A percentile compares a stretch with the other conserved stretches of the same genome.
Conservation (phyloP, 35 echinoderm and acorn worm species). For the Diadema setosum region DNA sequence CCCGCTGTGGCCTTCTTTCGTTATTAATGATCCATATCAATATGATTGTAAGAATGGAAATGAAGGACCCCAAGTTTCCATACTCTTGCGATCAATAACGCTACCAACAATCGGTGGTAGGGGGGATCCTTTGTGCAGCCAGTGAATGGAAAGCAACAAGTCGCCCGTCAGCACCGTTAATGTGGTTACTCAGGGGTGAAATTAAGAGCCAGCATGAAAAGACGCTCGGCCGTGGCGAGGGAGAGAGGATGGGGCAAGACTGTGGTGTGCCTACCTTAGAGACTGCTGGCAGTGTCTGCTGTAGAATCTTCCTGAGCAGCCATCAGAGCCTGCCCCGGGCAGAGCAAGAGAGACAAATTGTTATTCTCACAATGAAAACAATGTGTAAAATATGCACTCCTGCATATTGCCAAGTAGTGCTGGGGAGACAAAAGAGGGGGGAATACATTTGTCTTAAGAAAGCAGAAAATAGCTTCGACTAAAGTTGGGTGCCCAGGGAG, state of each 20-base stretch:
- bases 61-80: not conserved
- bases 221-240: not conserved
- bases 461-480: no score
- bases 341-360: no score
- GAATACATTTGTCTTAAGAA: no score
- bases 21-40: constrained; percentile 18
- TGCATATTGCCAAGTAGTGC: no score
- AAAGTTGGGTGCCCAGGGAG: no score
- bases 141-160: not conserved
- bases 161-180: not conserved
- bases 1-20: constrained; percentile 4
- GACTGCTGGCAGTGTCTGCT: not conserved
- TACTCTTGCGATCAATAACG: constrained; percentile 14
- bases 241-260: not conserved
- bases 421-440: no score
- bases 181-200: not conserved
- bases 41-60: not conserved
- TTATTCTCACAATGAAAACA: no score
- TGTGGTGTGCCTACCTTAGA: not conserved
- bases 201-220: not conserved
- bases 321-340: no score
- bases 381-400: no score
- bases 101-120: not conserved
- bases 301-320: not conserved
- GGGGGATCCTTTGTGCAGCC: not conserved